Conservation (phyloP, 2,113 vertebrate genomes). For the Pica pica region DNA sequence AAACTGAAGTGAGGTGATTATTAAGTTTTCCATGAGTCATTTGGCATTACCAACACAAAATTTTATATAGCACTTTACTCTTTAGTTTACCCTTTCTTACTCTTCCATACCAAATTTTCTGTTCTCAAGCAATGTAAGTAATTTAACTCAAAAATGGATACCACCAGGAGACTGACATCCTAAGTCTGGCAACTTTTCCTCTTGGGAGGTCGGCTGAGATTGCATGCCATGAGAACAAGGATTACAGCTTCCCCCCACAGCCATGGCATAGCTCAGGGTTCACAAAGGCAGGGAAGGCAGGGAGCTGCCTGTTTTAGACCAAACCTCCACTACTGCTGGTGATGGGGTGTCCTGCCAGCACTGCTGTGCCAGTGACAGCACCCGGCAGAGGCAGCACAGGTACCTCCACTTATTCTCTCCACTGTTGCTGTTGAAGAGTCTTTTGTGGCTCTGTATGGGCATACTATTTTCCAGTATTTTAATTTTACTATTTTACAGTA, state of each 20-base stretch:
- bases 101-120: background rate
- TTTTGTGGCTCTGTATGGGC: background rate
- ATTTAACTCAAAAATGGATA: background rate
- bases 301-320: background rate
- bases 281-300: background rate
- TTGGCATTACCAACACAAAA: background rate
- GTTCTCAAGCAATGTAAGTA: background rate
- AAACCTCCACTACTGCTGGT: background rate
- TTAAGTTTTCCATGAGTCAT: conserved; percentile 49
- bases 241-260: background rate
- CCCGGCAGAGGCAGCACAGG: background rate
- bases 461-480: background rate
- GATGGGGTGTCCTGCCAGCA: background rate
- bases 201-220: background rate
- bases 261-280: background rate
- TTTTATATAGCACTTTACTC: background rate
- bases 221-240: background rate
- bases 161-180: background rate
- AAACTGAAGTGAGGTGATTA: conserved; percentile 7
- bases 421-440: background rate
- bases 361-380: background rate
- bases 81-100: background rate
- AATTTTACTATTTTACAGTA: too few species aligned
- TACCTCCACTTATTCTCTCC: background rate
- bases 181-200: background rate